Evolutionary conservation across 2,113 vertebrate species (phyloP), one percentile per base, ranked within the genome.

Genomic region (Crotalus viridis): DNA sequence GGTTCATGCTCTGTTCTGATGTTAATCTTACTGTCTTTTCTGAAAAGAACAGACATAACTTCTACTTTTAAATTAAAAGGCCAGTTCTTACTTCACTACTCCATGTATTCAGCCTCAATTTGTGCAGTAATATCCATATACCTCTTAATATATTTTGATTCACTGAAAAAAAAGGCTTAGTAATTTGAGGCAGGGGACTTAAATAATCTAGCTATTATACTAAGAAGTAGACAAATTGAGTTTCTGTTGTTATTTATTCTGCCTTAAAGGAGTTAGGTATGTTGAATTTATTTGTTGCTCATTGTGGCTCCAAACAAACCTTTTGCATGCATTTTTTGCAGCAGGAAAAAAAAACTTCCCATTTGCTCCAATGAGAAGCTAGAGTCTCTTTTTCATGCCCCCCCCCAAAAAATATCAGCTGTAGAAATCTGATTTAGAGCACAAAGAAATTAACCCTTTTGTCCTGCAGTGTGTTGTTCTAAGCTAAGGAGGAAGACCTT

Each of bases 331-430:
- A 39, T 56, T 57, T n/a, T 13, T 43, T 56, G 19, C 33, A 57
- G 21, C 7, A 39, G 21, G 19, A 89, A 89, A 43, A 89, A 43
- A 43, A 24, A 48, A 48, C 22, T 39, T 43, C 13, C n/a, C 8
- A 89, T 57, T 21, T 52, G 26, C 12, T 56, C 19, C 54, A 89
- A 24, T 57, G 88, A 22, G 10, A 89, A 39, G 48, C 15, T 21
- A 39, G 86, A 12, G 48, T n/a, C 13, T 26, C 48, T n/a, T 33
- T 48, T 43, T 1, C 21, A 69, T 69, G 12, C 43, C 4, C n/a
- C 7, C 3, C 10, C 2, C 64, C 0, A 0, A 1, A 2, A 0
- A 2, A 81, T 19, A 81, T 1, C 33, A 57, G 4, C 21, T 89
- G 10, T 22, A 24, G 8, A n/a, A 3, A 24, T 9, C n/a, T 54